Percentiles rank a stretch among this genome's conserved stretches.
These are phyloP conservation scores for Monochamus saltuarius DNA, from an alignment of 1,140 invertebrate genomes.

Conservation along the genomic window DNA sequence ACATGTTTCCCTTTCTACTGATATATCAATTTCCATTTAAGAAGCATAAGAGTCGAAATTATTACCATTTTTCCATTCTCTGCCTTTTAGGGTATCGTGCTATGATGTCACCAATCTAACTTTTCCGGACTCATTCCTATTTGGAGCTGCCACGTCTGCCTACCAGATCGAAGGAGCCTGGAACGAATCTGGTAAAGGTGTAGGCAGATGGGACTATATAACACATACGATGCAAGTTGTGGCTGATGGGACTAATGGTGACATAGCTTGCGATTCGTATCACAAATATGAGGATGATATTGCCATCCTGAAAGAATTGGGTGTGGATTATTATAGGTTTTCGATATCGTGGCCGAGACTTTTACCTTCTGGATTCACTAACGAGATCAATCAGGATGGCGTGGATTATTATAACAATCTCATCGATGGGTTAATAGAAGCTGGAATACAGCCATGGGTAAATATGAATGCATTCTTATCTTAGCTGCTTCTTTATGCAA, in stretches of 20 bases:
- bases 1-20: no score
- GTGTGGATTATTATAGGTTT: conserved; percentile 57
- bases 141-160: conserved; percentile 50
- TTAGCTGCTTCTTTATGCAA: no score
- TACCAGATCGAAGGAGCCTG: conserved; percentile 55
- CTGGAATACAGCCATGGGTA: conserved; percentile 11
- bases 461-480: background rate
- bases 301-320: conserved; percentile 57
- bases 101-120: conserved; percentile 16
- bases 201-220: conserved; percentile 61
- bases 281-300: conserved; percentile 68
- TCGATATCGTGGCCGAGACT: conserved; percentile 64
- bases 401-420: conserved; percentile 7
- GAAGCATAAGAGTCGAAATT: no score
- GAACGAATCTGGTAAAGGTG: conserved; percentile 50
- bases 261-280: conserved; percentile 70
- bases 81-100: no score
- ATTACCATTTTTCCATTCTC: no score
- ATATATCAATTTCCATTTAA: no score
- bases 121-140: conserved; percentile 49
- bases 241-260: conserved; percentile 49
- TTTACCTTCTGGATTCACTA: conserved; percentile 49
- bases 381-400: conserved; percentile 6
- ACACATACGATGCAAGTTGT: conserved; percentile 36
- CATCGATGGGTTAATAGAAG: conserved; percentile 7